phyloP scores from a whole-genome alignment of 2,888 invertebrate genomes.

The Spilarctia lutea region DNA sequence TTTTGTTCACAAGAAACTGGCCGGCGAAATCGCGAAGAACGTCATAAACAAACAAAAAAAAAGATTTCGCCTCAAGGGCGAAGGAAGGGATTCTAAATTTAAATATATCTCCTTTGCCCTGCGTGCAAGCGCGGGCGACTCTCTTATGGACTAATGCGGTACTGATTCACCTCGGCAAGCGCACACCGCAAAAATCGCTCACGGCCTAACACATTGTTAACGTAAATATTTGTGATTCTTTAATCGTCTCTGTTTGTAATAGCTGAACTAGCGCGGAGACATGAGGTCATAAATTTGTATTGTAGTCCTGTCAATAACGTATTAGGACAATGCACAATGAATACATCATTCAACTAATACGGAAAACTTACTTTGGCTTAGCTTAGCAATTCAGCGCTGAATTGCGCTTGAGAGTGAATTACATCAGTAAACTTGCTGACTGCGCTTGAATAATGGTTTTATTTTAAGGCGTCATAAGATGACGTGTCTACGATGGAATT shows the following conservation, averaged over 20 bases:
- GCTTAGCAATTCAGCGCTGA: constrained; percentile 56
- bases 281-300: constrained; percentile 50
- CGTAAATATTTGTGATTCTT: constrained; percentile 73
- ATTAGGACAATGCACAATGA: constrained; percentile 31
- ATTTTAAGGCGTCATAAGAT: constrained; percentile 67
- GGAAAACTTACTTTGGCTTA: constrained; percentile 18
- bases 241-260: constrained; percentile 51
- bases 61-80: constrained; percentile 68
- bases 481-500: constrained; percentile 72
- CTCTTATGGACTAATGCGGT: constrained; percentile 81
- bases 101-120: constrained; percentile 75
- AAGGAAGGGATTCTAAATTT: constrained; percentile 80
- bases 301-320: constrained; percentile 36
- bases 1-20: constrained; percentile 65
- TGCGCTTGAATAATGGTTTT: constrained; percentile 63
- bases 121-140: constrained; percentile 79
- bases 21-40: constrained; percentile 64
- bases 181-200: constrained; percentile 78
- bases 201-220: constrained; percentile 78
- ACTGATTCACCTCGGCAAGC: constrained; percentile 81
- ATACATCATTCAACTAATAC: constrained; percentile 9
- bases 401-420: constrained; percentile 57
- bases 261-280: constrained; percentile 30
- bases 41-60: constrained; percentile 58
- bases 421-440: constrained; percentile 71